Evolutionary conservation across 2,113 vertebrate species (phyloP), one percentile per base, ranked within the genome.

Genomic region (Oreochromis niloticus): DNA sequence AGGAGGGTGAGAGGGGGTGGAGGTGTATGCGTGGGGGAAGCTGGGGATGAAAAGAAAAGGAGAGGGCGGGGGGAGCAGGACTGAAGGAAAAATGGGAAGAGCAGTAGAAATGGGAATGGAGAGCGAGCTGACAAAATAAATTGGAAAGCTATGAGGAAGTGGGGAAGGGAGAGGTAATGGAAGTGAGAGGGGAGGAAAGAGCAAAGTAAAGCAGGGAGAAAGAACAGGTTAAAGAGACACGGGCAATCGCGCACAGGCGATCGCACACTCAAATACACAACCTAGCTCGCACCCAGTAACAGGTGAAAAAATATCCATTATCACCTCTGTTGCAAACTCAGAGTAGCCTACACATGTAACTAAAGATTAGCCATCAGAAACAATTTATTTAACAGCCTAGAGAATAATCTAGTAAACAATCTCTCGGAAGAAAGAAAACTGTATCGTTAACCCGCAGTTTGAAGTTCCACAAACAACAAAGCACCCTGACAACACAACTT

Each of bases 81-180:
- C 79, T 17, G 54, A 80, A 66, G 84, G 82, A 82, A 87, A 90
- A 91, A 68, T 86, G 82, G 87, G 83, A 92, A 81, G 85, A 87
- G 54, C 3, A 41, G 55, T 48, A 81, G 61, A 87, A 92, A 88
- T 82, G 84, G 75, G 84, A 84, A 90, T 68, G 39, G 80, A 85
- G 75, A 87, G 86, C 55, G n/a, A 88, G 88, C 87, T 92, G 91
- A 91, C 83, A 88, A 89, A 92, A 93, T 93, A 94, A 93, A 94
- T 93, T 93, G 89, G 86, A 91, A 92, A 93, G 92, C 93, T 93
- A 88, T 87, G 83, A 91, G 86, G 83, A 94, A 84, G 85, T 87
- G 84, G 82, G 78, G 78, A 86, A 83, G 36, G 66, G 32, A 48
- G 79, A 55, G 50, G 81, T 85, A 91, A 93, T 89, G 78, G 88